These are phyloP conservation scores for Cichladusa arquata DNA, from an alignment of 2,113 vertebrate genomes.

Conservation along the genomic window DNA sequence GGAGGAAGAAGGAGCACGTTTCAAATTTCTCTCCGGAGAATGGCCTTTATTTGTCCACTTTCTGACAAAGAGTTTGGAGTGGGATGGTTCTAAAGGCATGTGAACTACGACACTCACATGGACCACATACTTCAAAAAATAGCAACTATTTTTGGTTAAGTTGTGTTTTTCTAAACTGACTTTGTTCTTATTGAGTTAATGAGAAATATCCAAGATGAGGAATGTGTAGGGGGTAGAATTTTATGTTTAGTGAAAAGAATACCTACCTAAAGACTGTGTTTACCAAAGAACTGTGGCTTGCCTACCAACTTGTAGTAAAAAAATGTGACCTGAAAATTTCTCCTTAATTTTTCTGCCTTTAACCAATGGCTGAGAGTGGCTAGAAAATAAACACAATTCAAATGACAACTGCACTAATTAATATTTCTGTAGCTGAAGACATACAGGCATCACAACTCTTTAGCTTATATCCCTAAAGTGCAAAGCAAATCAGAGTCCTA, in stretches of 20 bases:
- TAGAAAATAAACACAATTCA: not conserved
- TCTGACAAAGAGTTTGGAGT: not conserved
- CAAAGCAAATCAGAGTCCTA: not conserved
- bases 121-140: not conserved
- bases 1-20: rapidly evolving
- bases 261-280: not conserved
- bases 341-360: not conserved
- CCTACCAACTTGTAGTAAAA: not conserved
- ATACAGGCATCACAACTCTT: not conserved
- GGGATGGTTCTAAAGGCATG: not conserved
- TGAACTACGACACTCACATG: rapidly evolving
- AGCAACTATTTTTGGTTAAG: not conserved
- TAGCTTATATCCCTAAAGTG: not conserved
- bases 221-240: not conserved
- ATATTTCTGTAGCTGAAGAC: not conserved
- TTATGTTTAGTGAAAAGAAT: not conserved
- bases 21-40: not conserved
- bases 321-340: not conserved
- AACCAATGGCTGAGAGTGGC: not conserved
- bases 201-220: not conserved
- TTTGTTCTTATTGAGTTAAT: not conserved
- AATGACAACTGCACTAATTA: not conserved
- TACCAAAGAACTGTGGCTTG: not conserved
- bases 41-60: rapidly evolving
- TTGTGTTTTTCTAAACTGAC: not conserved